Base-by-base conservation (phyloP, 2,797 vertebrate species). In the Lepus oiostolus region DNA sequence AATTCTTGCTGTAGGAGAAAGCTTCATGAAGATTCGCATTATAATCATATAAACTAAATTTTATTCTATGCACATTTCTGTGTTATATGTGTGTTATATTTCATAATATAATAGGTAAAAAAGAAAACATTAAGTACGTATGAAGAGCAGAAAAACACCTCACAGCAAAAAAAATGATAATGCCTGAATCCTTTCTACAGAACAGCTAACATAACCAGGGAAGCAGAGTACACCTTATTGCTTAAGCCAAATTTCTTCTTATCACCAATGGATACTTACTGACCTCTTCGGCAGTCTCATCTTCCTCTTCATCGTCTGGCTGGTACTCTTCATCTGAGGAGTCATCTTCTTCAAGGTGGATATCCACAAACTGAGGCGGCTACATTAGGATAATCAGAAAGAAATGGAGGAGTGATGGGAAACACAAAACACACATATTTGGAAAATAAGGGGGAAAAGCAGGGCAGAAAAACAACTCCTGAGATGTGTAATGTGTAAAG, bases 251-350 rank as follows among this genome's bases (percentile, higher is more conserved):
- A 8, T 13, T 2, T 11, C 17, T 22, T 17, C 72, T 54, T 3
- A n/a, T 5, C 30, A 50, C 30, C 52, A 10, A 14, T 16, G 16
- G 63, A 30, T 24, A 70, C 2, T 26, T 60, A 86, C 92, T 90
- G 50, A 99, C 99, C 98, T 99, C 99, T 75, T 99, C 99, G 5
- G 99, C 98, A 0, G 99, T 99, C 97, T 99, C 99, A 22, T 99
- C 99, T 77, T 99, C 99, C 42, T 99, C 99, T 0, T 99, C 99
- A 16, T 99, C 99, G 32, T 99, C 99, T 26, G 99, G 99, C 93
- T 99, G 99, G 97, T 99, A 99, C 89, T 99, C 99, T 97, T 99
- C 99, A 97, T 99, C 99, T 52, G 99, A 99, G 0, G 99, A 99
- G 93, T 99, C 99, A 50, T 99, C 99, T 7, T 99, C 99, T 94